phyloP scores from a whole-genome alignment of 2,113 vertebrate genomes.

The Gracilinanus agilis region DNA sequence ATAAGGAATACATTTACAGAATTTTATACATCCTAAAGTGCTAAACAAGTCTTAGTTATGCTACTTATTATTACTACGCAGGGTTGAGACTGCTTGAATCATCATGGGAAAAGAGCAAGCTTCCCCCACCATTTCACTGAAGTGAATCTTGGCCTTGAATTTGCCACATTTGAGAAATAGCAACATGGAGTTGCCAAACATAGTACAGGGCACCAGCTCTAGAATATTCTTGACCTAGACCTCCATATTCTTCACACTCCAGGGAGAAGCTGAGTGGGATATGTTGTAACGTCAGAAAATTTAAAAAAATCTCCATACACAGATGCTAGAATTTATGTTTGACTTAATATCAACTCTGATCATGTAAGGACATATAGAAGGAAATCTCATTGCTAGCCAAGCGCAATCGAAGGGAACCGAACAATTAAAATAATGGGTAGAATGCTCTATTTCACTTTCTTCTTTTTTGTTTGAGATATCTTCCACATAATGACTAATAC shows the following conservation, averaged over 20 bases:
- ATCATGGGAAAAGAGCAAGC: not conserved
- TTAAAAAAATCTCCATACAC: not conserved
- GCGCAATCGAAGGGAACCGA: not conserved
- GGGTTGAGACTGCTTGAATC: not conserved
- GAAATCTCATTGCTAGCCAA: not conserved
- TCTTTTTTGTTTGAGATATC: no score
- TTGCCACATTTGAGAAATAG: not conserved
- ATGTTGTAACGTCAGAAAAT: not conserved
- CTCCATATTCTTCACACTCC: not conserved
- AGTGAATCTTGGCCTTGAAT: not conserved
- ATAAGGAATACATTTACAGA: not conserved
- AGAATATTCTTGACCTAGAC: not conserved
- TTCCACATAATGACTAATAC: no score
- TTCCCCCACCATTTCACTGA: not conserved
- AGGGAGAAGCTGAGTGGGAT: conserved; percentile 23
- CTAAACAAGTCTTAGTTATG: not conserved
- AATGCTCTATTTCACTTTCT: not conserved
- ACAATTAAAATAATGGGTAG: not conserved
- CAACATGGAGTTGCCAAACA: not conserved
- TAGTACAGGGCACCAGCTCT: not conserved
- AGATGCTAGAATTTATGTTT: not conserved
- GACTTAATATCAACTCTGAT: not conserved
- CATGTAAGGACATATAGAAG: not conserved
- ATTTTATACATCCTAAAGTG: not conserved
- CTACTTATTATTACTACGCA: not conserved